phyloP scores from a whole-genome alignment of 2,113 vertebrate species.

The Leucoraja erinaceus region DNA sequence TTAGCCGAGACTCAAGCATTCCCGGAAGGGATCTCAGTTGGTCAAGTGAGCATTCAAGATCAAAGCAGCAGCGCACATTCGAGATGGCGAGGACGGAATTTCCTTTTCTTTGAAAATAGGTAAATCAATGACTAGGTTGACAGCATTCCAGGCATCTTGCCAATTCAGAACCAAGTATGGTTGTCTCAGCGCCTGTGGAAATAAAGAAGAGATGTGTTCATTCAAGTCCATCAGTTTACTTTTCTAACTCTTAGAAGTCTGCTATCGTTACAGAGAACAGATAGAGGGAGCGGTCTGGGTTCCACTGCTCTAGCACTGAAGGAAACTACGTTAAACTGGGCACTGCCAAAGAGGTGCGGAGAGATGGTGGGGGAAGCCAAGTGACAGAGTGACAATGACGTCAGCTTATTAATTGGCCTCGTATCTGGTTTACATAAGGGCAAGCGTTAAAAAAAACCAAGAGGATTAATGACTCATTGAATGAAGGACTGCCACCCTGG shows the following conservation, averaged over 20 bases:
- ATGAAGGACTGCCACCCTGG: neutral
- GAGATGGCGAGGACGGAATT: neutral
- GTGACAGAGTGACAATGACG: neutral
- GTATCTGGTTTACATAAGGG: neutral
- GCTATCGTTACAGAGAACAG: neutral
- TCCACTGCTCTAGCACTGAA: neutral
- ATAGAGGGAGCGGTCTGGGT: neutral
- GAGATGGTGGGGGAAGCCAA: neutral
- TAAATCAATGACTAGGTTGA: neutral
- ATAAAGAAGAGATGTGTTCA: neutral
- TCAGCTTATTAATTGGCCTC: neutral
- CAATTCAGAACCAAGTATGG: neutral
- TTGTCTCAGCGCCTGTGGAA: neutral
- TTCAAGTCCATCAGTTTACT: neutral
- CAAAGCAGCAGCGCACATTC: neutral
- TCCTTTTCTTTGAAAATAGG: neutral
- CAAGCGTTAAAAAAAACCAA: neutral
- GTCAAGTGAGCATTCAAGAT: neutral
- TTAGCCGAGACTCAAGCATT: neutral
- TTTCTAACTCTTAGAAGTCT: neutral
- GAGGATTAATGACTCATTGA: neutral
- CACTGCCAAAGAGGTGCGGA: neutral
- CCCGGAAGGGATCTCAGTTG: neutral
- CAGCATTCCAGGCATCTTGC: neutral
- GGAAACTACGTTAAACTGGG: neutral